Evolutionary conservation across 2,888 invertebrate genomes (phyloP).

Genomic region (Pseudococcus longispinus): DNA sequence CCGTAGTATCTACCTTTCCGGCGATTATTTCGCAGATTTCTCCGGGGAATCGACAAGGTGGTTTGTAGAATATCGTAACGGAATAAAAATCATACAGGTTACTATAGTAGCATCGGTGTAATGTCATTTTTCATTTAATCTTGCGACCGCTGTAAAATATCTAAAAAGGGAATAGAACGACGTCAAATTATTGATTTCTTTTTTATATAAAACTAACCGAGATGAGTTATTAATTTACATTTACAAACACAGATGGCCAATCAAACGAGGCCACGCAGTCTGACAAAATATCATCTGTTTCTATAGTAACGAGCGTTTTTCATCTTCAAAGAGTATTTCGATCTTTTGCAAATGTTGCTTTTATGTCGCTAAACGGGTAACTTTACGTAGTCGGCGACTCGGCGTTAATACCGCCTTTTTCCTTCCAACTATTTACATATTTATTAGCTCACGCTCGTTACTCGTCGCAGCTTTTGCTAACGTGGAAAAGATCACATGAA

Average conservation of each 20-base stretch:
- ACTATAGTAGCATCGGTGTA: background rate
- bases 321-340: slow-evolving; percentile 30
- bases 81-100: background rate
- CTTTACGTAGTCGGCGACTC: slow-evolving; percentile 2
- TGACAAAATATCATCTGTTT: slow-evolving; percentile 38
- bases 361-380: slow-evolving; percentile 1
- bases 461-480: background rate
- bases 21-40: background rate
- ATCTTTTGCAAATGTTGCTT: slow-evolving; percentile 42
- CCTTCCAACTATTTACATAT: background rate
- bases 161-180: background rate
- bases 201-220: background rate
- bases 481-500: background rate
- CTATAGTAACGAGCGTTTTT: slow-evolving; percentile 42
- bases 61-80: background rate
- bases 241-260: slow-evolving; percentile 28
- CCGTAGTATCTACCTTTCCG: background rate
- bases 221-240: slow-evolving; percentile 41
- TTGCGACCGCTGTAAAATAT: background rate
- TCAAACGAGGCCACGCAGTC: slow-evolving; percentile 45
- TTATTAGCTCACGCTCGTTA: slow-evolving; percentile 30
- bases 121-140: background rate
- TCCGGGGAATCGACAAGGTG: background rate
- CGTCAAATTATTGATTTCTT: background rate
- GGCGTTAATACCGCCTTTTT: background rate